phyloP scores from a whole-genome alignment of 2,888 invertebrate species.

The Cantharis nigra region DNA sequence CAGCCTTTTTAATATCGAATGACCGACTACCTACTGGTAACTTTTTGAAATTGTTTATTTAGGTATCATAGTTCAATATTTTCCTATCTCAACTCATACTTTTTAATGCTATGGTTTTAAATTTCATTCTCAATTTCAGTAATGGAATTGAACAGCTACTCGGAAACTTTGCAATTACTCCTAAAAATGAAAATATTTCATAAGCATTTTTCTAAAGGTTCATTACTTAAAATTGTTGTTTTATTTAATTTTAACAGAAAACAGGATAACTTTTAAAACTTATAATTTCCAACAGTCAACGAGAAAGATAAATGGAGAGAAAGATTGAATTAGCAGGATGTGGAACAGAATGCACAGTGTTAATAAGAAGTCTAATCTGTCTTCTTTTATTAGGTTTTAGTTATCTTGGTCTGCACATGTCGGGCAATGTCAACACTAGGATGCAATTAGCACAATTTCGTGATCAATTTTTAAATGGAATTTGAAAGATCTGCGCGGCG shows the following conservation, averaged over 20 bases:
- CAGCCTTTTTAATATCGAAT: slow-evolving; percentile 1
- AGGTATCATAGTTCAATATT: slow-evolving; percentile 26
- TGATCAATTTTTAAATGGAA: background rate
- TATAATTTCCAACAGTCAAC: slow-evolving; percentile 34
- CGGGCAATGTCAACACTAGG: slow-evolving; percentile 9
- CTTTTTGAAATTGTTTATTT: slow-evolving; percentile 24
- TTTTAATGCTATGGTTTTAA: slow-evolving; percentile 40
- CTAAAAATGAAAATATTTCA: slow-evolving; percentile 3
- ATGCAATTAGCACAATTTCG: slow-evolving; percentile 1
- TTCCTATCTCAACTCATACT: slow-evolving; percentile 37
- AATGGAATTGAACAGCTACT: slow-evolving; percentile 29
- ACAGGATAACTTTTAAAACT: slow-evolving; percentile 26
- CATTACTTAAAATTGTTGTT: slow-evolving; percentile 6
- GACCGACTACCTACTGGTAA: slow-evolving; percentile 7
- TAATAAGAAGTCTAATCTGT: slow-evolving; percentile 51
- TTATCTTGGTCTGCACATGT: slow-evolving; percentile 19
- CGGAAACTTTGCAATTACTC: background rate
- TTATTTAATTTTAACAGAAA: slow-evolving; percentile 21
- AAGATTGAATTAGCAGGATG: slow-evolving; percentile 44
- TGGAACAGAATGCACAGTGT: slow-evolving; percentile 46
- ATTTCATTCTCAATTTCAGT: slow-evolving; percentile 43
- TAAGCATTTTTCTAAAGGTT: background rate
- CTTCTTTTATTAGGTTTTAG: slow-evolving; percentile 49
- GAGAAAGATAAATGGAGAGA: slow-evolving; percentile 50
- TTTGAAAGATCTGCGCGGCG: background rate